Percentiles rank a stretch among this genome's conserved stretches.
These are phyloP conservation scores for Candidula unifasciata DNA, from an alignment of 2,888 invertebrate genomes.

Conservation along the genomic window DNA sequence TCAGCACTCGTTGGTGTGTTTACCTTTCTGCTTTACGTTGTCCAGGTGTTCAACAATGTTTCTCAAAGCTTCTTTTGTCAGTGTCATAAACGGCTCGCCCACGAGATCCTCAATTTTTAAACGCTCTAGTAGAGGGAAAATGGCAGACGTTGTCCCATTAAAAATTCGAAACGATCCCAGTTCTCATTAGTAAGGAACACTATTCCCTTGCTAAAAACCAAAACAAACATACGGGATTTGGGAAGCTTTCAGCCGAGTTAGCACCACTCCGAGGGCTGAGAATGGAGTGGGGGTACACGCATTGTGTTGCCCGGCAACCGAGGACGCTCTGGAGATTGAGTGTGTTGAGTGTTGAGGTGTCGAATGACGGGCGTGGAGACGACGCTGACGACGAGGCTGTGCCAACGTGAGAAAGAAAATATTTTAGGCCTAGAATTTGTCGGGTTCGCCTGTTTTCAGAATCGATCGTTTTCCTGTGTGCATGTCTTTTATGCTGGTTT, in stretches of 20 bases:
- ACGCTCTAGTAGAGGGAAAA: neutral
- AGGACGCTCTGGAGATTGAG: slow-evolving; percentile 37
- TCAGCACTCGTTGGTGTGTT: too few relatives aligned
- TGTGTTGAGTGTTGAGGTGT: slow-evolving; percentile 36
- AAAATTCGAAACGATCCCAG: slow-evolving; percentile 41
- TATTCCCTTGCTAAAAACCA: slow-evolving; percentile 49
- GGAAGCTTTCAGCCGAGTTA: slow-evolving; percentile 50
- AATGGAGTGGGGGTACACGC: slow-evolving; percentile 38
- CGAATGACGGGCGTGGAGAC: slow-evolving; percentile 30
- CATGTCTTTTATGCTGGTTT: slow-evolving; percentile 23
- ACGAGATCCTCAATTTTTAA: too few relatives aligned
- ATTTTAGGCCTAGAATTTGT: slow-evolving; percentile 35
- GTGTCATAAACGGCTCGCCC: too few relatives aligned
- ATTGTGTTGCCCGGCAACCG: slow-evolving; percentile 47
- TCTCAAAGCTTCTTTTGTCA: too few relatives aligned
- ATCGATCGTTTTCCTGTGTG: neutral
- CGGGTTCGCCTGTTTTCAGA: neutral
- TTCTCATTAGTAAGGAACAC: slow-evolving; percentile 46
- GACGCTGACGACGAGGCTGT: slow-evolving; percentile 11
- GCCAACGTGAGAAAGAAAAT: slow-evolving; percentile 40
- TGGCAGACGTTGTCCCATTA: slow-evolving; percentile 30
- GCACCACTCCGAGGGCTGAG: slow-evolving; percentile 18
- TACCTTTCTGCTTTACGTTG: too few relatives aligned
- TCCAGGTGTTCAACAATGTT: too few relatives aligned
- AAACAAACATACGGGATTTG: slow-evolving; percentile 41